Percentiles rank a stretch among this genome's conserved stretches.
These are phyloP conservation scores for Porites australiensis DNA, from an alignment of 64 coral and sea anemone species.

Conservation along the genomic window DNA sequence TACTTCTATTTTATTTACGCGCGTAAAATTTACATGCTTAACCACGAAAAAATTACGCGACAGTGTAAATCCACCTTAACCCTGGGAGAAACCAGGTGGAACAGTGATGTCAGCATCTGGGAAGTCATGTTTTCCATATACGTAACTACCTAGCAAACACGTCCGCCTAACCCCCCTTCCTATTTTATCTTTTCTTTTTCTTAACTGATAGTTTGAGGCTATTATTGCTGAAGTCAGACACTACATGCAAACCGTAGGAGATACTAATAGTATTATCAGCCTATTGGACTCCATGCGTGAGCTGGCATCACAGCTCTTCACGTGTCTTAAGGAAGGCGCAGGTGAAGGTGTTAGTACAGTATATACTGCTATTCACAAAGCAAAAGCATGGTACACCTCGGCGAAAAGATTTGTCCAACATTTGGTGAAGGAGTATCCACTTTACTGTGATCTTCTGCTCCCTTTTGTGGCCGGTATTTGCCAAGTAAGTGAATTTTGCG, in stretches of 20 bases:
- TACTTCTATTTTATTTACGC: too few species aligned
- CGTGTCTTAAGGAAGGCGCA: background rate
- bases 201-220: constrained; percentile 70
- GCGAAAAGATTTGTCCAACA: constrained; percentile 61
- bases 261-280: constrained; percentile 14
- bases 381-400: constrained; percentile 71
- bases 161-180: too few species aligned
- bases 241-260: constrained; percentile 68
- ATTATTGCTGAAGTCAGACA: constrained; percentile 72
- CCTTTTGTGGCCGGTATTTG: constrained; percentile 77
- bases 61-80: too few species aligned
- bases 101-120: too few species aligned
- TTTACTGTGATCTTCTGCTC: constrained; percentile 76
- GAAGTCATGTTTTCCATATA: too few species aligned
- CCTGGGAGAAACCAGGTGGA: too few species aligned
- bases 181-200: background rate
- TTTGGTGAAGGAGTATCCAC: constrained; percentile 56
- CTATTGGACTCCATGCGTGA: background rate
- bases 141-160: too few species aligned
- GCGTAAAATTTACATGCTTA: too few species aligned
- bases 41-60: too few species aligned
- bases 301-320: background rate
- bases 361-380: background rate
- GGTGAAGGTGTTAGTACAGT: constrained; percentile 25
- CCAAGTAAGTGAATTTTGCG: constrained; percentile 45